Conservation (phyloP, 2,888 invertebrate species). For the Parasteatoda lunata region DNA sequence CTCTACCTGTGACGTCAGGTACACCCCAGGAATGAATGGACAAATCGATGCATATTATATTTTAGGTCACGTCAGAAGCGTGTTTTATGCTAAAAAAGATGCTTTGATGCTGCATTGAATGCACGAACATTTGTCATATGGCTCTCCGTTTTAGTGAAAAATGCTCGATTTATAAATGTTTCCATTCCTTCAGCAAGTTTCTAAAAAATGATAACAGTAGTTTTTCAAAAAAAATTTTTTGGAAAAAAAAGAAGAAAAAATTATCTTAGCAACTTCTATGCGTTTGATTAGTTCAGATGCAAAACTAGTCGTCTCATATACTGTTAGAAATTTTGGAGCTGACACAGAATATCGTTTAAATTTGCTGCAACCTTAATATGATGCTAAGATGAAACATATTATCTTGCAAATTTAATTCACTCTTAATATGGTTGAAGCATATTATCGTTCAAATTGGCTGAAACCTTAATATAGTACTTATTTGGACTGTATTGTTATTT, state of each 20-base stretch:
- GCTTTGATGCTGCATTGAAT: constrained; percentile 8
- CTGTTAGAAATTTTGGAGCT: no score
- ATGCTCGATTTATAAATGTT: not conserved
- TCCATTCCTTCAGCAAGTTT: not conserved
- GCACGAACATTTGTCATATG: not conserved
- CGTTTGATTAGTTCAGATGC: not conserved
- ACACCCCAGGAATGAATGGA: constrained; percentile 41
- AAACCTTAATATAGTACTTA: no score
- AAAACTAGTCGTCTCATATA: not conserved
- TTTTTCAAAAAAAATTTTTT: not conserved
- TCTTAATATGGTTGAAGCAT: no score
- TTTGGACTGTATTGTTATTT: no score
- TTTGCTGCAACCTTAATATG: no score
- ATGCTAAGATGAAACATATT: no score
- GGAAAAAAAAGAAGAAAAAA: not conserved
- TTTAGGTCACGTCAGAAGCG: constrained; percentile 38
- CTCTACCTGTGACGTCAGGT: constrained; percentile 31
- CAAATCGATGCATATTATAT: constrained; percentile 26
- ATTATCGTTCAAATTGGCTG: no score
- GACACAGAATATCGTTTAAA: no score
- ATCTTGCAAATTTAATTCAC: no score
- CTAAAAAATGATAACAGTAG: not conserved
- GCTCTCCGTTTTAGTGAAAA: not conserved
- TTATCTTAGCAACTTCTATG: not conserved
- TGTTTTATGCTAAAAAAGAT: not conserved